A percentile compares a stretch with the other conserved stretches of the same genome.
Evolutionary conservation across 2,888 invertebrate species (phyloP).

Genomic region (Ctena decussata): DNA sequence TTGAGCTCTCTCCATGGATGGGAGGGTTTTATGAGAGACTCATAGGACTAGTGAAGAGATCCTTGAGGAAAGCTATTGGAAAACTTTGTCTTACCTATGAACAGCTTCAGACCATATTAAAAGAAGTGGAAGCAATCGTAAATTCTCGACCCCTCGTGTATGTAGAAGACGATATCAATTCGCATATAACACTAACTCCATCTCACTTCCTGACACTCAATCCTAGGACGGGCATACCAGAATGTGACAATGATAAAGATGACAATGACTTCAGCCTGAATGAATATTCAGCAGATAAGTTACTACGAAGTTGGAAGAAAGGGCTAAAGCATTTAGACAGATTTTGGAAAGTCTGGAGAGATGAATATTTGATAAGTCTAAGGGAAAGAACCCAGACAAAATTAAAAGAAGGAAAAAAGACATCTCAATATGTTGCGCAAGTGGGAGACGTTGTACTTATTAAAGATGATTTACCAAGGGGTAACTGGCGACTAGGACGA

Average conservation of each 20-base stretch:
- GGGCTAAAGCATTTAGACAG: no score
- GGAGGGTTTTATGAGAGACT: neutral
- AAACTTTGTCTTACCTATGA: neutral
- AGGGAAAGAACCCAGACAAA: conserved; percentile 8
- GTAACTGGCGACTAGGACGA: no score
- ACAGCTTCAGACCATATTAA: neutral
- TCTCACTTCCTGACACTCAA: conserved; percentile 1
- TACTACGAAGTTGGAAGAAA: conserved; percentile 10
- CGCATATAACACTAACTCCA: neutral
- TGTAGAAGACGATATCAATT: conserved; percentile 13
- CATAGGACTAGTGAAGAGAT: neutral
- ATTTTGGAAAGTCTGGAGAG: neutral
- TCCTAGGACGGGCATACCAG: neutral
- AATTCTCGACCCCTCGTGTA: conserved; percentile 22
- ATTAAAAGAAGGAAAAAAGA: no score
- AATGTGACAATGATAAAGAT: neutral
- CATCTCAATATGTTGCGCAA: neutral
- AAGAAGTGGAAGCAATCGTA: conserved; percentile 4
- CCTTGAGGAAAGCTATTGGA: conserved; percentile 9
- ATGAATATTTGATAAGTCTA: conserved; percentile 9
- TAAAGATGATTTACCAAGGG: conserved; percentile 24
- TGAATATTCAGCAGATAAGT: neutral
- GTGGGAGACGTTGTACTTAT: conserved; percentile 18
- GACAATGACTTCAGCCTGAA: neutral
- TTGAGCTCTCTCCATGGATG: neutral